Evolutionary conservation across 2,888 invertebrate genomes (phyloP), one percentile per base, ranked within the genome.

Genomic region (Bellardia pandia): DNA sequence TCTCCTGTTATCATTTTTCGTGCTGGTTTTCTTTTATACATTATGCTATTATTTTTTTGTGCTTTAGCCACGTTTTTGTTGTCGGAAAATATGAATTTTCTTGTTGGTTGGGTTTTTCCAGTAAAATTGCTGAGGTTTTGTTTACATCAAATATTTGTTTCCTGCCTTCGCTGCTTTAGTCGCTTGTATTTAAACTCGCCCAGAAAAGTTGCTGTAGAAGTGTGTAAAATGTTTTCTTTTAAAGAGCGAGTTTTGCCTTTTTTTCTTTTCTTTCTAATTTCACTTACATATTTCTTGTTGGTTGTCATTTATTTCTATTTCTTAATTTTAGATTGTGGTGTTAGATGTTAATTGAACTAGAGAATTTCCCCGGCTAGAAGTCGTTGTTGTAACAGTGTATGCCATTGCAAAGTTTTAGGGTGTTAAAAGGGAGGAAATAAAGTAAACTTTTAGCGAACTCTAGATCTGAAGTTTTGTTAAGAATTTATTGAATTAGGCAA

Each of bases 61-160:
- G 9, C 53, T n/a, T 5, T 16, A 33, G 37, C 5, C 16, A 51
- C 37, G 42, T 37, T 66, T 69, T 48, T 51, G 23, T 37, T 48
- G 37, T 53, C 56, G 75, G 79, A 77, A 87, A 81, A 81, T 79
- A 85, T 77, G 75, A 86, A 86, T 86, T 86, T 86, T 84, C 75
- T 68, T 84, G 76, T 77, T 84, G 72, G 72, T 53, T 76, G 86
- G 14, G 48, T 78, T 74, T 66, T 77, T 72, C 14, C 53, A 71
- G 45, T 66, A 4, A 60, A 80, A 74, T 86, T 69, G 79, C 58
- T 66, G 72, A 58, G 77, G 81, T 77, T 74, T 81, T 69, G 78
- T 83, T 79, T 58, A 53, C 74, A 75, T 48, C 83, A 77, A 83
- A 83, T 71, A 77, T 83, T 83, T 83, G 64, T 8, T 72, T 77